A percentile compares a stretch with the other conserved stretches of the same genome.
Conservation (phyloP, 2,797 vertebrate species). For the Heterohyrax brucei region DNA sequence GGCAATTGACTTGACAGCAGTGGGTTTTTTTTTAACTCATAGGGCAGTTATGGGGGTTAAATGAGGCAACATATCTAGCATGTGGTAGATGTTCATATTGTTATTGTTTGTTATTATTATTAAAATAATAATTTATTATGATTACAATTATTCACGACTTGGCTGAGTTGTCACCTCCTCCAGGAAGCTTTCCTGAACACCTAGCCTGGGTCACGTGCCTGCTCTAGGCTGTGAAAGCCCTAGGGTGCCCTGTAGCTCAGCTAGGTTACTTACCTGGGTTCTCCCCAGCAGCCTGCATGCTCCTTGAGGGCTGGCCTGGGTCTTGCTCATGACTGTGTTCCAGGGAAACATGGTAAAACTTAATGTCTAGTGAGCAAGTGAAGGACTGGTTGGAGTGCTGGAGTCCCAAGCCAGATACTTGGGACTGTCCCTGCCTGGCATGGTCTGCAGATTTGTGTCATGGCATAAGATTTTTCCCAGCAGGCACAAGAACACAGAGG, state of each 20-base stretch:
- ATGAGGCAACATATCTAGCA: neutral
- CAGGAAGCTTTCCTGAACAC: neutral
- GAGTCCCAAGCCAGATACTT: constrained; percentile 7
- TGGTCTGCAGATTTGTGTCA: neutral
- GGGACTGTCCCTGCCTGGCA: neutral
- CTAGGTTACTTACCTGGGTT: too few relatives aligned
- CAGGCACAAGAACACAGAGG: neutral
- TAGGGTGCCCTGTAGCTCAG: neutral
- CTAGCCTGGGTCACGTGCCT: neutral
- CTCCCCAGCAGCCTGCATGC: neutral
- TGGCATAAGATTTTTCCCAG: neutral
- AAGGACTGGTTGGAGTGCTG: neutral
- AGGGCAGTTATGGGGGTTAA: neutral
- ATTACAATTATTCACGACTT: neutral
- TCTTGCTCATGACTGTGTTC: neutral
- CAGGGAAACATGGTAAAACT: neutral
- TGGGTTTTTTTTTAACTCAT: too few relatives aligned
- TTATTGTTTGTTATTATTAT: neutral
- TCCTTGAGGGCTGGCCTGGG: too few relatives aligned
- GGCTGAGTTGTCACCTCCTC: neutral
- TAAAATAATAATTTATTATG: constrained; percentile 9
- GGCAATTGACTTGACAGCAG: neutral
- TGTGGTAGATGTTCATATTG: neutral
- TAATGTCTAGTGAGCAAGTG: neutral
- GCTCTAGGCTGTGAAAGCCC: neutral